phyloP scores from a whole-genome alignment of 2,888 invertebrate species.

The Hybos culiciformis region DNA sequence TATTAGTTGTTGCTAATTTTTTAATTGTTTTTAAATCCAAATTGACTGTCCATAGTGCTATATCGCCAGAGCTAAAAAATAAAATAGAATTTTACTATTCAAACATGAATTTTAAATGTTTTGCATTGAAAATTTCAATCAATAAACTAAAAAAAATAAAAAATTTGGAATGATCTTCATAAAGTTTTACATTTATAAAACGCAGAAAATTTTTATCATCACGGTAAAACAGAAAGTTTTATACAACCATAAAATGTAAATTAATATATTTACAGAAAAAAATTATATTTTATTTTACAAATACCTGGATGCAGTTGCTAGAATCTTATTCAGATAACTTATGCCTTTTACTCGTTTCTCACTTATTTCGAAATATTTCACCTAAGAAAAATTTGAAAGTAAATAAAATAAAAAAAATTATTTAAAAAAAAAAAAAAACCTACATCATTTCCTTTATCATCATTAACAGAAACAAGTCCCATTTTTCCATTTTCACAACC shows the following conservation, averaged over 20 bases:
- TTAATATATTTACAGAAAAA: too few relatives aligned
- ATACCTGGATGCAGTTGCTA: slow-evolving; percentile 55
- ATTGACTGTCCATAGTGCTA: slow-evolving; percentile 53
- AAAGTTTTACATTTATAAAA: too few relatives aligned
- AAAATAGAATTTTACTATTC: neutral
- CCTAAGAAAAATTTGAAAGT: slow-evolving; percentile 2
- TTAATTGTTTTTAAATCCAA: slow-evolving; percentile 28
- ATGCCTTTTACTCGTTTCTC: slow-evolving; percentile 55
- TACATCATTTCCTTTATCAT: slow-evolving; percentile 31
- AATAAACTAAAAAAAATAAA: neutral
- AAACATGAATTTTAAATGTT: neutral
- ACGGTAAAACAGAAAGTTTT: too few relatives aligned
- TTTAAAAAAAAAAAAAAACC: neutral
- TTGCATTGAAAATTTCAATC: neutral
- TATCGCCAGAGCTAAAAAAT: slow-evolving; percentile 48
- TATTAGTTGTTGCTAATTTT: slow-evolving; percentile 43
- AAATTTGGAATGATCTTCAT: slow-evolving; percentile 1
- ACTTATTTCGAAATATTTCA: slow-evolving; percentile 38
- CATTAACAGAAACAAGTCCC: slow-evolving; percentile 41
- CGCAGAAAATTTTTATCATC: too few relatives aligned
- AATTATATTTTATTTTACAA: neutral
- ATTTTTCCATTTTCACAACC: slow-evolving; percentile 66
- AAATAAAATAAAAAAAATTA: neutral
- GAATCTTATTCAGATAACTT: slow-evolving; percentile 39
- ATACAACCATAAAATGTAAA: too few relatives aligned